These are phyloP conservation scores for Natator depressus DNA, from an alignment of 2,113 vertebrate species.

Conservation along the genomic window DNA sequence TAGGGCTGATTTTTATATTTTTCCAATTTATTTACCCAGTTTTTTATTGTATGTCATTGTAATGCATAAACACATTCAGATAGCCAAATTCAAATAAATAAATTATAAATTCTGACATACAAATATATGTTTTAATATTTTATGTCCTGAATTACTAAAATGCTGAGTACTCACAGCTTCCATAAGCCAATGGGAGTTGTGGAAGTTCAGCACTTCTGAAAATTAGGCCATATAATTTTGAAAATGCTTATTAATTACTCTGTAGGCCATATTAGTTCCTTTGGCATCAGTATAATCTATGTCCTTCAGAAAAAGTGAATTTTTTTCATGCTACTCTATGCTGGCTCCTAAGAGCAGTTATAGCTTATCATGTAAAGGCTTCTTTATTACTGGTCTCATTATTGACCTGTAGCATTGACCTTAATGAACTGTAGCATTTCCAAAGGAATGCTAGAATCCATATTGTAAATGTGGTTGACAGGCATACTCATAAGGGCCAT, in stretches of 20 bases:
- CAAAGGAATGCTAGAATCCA: conserved; percentile 53
- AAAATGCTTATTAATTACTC: conserved; percentile 70
- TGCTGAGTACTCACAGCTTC: conserved; percentile 10
- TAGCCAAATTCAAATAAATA: neutral
- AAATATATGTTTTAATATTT: conserved; percentile 28
- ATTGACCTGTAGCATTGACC: conserved; percentile 70
- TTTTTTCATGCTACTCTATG: conserved; percentile 14
- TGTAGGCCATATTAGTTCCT: conserved; percentile 56
- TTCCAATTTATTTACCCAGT: neutral
- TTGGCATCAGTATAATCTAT: conserved; percentile 51
- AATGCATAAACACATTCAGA: neutral
- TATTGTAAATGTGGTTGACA: conserved; percentile 67
- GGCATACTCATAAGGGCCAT: conserved; percentile 34
- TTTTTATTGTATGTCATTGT: neutral
- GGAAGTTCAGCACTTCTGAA: conserved; percentile 43
- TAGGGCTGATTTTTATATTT: neutral
- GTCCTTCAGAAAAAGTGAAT: conserved; percentile 58
- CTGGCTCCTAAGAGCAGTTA: conserved; percentile 59
- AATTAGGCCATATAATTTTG: conserved; percentile 70
- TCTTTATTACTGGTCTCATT: conserved; percentile 63
- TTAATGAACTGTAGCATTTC: conserved; percentile 68
- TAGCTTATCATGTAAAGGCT: conserved; percentile 62
- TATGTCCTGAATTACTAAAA: conserved; percentile 44
- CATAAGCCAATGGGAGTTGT: conserved; percentile 41
- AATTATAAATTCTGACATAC: neutral